phyloP scores from a whole-genome alignment of 2,888 invertebrate species.

The Leuctra nigra region DNA sequence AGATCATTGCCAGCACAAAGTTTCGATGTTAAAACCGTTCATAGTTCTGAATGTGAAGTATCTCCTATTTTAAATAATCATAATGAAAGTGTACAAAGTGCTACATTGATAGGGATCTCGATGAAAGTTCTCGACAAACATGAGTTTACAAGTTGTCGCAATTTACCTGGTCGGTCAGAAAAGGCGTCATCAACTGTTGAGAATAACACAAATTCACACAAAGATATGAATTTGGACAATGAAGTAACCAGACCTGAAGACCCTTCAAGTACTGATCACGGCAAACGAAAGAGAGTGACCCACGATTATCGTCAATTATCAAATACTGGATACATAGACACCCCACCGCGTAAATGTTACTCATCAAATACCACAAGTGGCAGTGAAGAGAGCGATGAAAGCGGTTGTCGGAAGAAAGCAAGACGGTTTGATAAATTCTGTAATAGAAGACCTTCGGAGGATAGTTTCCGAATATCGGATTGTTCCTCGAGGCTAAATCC shows the following conservation, averaged over 20 bases:
- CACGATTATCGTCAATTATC: constrained; percentile 45
- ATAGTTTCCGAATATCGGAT: too few relatives aligned
- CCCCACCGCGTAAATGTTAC: constrained; percentile 25
- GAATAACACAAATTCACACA: constrained; percentile 20
- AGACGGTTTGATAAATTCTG: not conserved
- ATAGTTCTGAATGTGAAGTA: constrained; percentile 22
- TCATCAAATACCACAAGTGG: constrained; percentile 26
- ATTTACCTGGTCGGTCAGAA: constrained; percentile 30
- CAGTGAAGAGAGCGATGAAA: constrained; percentile 20
- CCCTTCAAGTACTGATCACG: constrained; percentile 34
- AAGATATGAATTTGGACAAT: constrained; percentile 17
- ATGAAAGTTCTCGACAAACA: constrained; percentile 28
- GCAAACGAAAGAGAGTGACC: constrained; percentile 44
- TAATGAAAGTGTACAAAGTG: constrained; percentile 20
- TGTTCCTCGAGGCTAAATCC: too few relatives aligned
- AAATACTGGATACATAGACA: constrained; percentile 40
- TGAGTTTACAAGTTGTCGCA: constrained; percentile 28
- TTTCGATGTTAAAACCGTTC: constrained; percentile 23
- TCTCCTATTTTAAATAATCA: constrained; percentile 8
- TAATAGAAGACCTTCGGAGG: too few relatives aligned
- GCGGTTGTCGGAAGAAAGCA: not conserved
- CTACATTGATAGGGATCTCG: constrained; percentile 24
- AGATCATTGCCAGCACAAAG: constrained; percentile 40
- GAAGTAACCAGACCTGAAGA: constrained; percentile 20
- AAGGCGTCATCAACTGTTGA: constrained; percentile 29